Conservation (phyloP, 2,888 invertebrate species). For the Hartigia nigra region DNA sequence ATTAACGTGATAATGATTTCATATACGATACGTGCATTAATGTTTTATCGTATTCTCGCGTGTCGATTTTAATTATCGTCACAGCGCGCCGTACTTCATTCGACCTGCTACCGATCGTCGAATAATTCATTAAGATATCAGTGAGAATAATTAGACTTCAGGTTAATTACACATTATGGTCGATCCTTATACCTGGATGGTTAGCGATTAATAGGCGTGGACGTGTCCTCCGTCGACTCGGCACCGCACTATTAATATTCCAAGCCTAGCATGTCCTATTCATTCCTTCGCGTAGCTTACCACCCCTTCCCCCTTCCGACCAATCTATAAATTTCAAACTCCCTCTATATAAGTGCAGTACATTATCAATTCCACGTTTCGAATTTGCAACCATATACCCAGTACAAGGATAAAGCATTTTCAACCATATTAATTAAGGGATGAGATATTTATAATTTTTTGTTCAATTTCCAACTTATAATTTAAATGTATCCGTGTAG, state of each 20-base stretch:
- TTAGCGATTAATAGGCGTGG: neutral
- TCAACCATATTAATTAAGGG: neutral
- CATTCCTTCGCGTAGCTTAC: neutral
- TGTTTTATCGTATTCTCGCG: conserved; percentile 23
- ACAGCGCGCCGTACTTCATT: neutral
- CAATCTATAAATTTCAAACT: neutral
- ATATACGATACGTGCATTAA: conserved; percentile 11
- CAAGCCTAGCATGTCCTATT: conserved; percentile 28
- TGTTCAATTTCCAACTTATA: neutral
- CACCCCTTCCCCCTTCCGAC: neutral
- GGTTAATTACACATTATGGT: neutral
- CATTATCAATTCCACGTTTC: neutral
- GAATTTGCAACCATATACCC: neutral
- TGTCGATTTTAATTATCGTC: conserved; percentile 22
- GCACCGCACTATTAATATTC: conserved; percentile 51
- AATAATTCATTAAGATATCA: neutral
- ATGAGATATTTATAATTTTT: neutral
- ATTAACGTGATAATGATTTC: conserved; percentile 20
- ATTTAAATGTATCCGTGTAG: neutral
- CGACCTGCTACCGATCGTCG: neutral
- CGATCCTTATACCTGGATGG: neutral
- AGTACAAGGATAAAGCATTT: neutral
- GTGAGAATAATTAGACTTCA: conserved; percentile 1
- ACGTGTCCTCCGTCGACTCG: neutral
- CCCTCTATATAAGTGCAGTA: neutral